phyloP scores from a whole-genome alignment of 2,113 vertebrate species.

The Oreocharis arfaki region DNA sequence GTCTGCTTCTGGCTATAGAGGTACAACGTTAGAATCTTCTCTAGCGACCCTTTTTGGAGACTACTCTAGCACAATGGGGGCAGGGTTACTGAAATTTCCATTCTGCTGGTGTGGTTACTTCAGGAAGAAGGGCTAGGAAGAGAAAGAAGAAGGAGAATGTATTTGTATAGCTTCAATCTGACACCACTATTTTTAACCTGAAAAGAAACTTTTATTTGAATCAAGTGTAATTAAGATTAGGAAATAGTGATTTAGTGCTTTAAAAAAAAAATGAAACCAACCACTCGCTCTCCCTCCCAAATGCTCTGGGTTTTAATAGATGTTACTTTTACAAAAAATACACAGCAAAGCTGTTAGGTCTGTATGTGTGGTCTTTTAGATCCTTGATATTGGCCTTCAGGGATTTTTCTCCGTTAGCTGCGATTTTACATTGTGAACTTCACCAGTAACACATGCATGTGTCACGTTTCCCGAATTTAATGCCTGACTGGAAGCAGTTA shows the following conservation, averaged over 20 bases:
- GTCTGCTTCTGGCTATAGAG: neutral
- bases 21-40: neutral
- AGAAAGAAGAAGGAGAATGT: neutral
- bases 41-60: neutral
- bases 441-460: neutral
- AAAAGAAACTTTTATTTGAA: neutral
- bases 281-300: fast-evolving
- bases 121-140: neutral
- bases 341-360: neutral
- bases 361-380: neutral
- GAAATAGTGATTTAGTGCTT: neutral
- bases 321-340: neutral
- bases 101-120: neutral
- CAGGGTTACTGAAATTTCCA: neutral
- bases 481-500: neutral
- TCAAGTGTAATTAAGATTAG: neutral
- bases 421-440: neutral
- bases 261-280: neutral
- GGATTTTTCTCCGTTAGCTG: neutral
- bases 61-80: neutral
- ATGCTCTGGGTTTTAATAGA: neutral
- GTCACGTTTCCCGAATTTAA: neutral
- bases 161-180: neutral
- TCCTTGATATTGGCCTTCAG: neutral
- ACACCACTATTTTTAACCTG: neutral